Base-by-base conservation (phyloP, 2,888 invertebrate genomes). In the Villa cingulata region DNA sequence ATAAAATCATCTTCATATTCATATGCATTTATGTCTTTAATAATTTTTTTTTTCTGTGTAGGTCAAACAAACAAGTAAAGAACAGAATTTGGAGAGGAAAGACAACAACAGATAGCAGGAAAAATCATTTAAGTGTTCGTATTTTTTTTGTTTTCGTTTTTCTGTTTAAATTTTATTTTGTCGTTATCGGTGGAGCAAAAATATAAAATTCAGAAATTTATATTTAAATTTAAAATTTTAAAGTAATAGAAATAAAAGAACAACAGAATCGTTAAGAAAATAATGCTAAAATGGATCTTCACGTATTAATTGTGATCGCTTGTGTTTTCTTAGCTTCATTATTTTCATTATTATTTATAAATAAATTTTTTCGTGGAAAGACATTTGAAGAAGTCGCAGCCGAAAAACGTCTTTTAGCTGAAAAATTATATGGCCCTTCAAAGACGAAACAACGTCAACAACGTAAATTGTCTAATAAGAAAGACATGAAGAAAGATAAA, bases 381-480 rank as follows among this genome's bases (percentile, higher is more conserved):
- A 70, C 70, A 40, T 70, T 67, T 49, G 69, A 70, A 53, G 68
- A 70, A 54, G 63, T 68, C 29, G 58, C 65, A 15, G 69, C 69
- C 37, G 69, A 70, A 53, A 68, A 70, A 51, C 63, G 64, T 23
- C 63, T 67, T 10, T 50, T 66, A 37, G 65, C 59, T 15, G 70
- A 68, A 49, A 69, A 68, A 58, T 58, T 70, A 18, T 66, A 65
- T 48, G 65, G 63, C 1, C 61, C 65, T 48, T 60, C 59, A 18
- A 64, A 63, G n/a, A 14, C 16, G 9, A 48, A 43, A 56, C 53
- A 59, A 39, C 50, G 48, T 17, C 51, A 52, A 38, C 49, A 51
- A 23, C 51, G 51, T 19, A 45, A 54, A 45, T 27, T 55, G 18
- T 62, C 62, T 51, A 62, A 62, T 52, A 60, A 60, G 36, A 66